phyloP scores from a whole-genome alignment of 2,797 vertebrate species.

The Sebastes baramenuke region DNA sequence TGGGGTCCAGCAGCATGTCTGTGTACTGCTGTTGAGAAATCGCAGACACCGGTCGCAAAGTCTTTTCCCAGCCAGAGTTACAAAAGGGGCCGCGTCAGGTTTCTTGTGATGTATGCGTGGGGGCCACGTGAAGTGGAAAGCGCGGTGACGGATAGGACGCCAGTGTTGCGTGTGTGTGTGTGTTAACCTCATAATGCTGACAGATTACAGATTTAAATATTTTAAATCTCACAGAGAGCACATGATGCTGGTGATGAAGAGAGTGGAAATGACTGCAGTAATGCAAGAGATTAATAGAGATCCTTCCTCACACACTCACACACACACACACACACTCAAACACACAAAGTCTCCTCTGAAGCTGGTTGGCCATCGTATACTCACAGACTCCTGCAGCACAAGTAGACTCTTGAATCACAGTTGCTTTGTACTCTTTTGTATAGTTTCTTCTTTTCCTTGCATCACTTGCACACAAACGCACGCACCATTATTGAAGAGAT shows the following conservation, averaged over 20 bases:
- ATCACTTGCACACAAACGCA: neutral
- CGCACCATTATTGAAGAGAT: neutral
- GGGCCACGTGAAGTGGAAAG: conserved; percentile 67
- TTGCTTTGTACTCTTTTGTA: neutral
- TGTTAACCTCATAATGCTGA: conserved; percentile 81
- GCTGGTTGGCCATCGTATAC: conserved; percentile 11
- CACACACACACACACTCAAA: conserved; percentile 16
- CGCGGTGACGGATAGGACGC: conserved; percentile 72
- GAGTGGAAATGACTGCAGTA: conserved; percentile 79
- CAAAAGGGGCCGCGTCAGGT: conserved; percentile 71
- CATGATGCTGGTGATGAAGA: conserved; percentile 75
- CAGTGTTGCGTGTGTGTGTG: conserved; percentile 65
- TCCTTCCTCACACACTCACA: conserved; percentile 44
- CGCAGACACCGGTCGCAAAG: conserved; percentile 63
- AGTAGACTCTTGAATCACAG: conserved; percentile 9
- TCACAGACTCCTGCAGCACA: conserved; percentile 30
- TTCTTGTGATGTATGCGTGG: conserved; percentile 61
- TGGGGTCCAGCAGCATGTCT: conserved; percentile 66
- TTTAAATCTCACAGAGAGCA: conserved; percentile 79
- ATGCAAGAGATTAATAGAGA: conserved; percentile 79
- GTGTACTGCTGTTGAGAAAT: conserved; percentile 72
- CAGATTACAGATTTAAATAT: conserved; percentile 86
- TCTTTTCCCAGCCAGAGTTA: conserved; percentile 62
- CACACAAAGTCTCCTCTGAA: conserved; percentile 20
- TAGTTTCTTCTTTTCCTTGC: neutral